Percentiles rank a stretch among this genome's conserved stretches.
These are phyloP conservation scores for Phocides pigmalion DNA, from an alignment of 1,140 invertebrate species.

Conservation along the genomic window DNA sequence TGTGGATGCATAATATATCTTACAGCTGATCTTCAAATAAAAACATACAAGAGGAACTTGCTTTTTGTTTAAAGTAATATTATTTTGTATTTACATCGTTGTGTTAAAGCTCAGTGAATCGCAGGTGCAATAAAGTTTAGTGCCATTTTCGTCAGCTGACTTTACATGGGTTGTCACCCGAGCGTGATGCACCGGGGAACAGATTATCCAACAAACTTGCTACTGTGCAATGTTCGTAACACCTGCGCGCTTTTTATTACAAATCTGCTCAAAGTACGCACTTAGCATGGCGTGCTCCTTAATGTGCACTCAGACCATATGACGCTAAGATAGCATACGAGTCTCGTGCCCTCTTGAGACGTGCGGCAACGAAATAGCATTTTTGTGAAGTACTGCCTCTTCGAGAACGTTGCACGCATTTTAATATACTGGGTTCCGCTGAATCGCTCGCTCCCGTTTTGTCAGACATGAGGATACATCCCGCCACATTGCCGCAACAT, in stretches of 20 bases:
- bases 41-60: too few species aligned
- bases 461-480: constrained; percentile 61
- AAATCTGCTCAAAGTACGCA: constrained; percentile 58
- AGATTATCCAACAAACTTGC: constrained; percentile 62
- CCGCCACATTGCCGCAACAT: constrained; percentile 58
- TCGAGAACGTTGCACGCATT: constrained; percentile 43
- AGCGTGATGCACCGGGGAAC: constrained; percentile 37
- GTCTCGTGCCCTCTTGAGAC: constrained; percentile 49
- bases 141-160: constrained; percentile 39
- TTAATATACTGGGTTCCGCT: constrained; percentile 50
- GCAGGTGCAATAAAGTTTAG: constrained; percentile 24
- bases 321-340: constrained; percentile 55
- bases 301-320: constrained; percentile 53
- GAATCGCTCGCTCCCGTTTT: constrained; percentile 52
- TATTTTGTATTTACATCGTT: background rate
- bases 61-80: too few species aligned
- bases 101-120: constrained; percentile 7
- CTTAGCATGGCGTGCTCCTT: constrained; percentile 52
- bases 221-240: constrained; percentile 39
- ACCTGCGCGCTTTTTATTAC: constrained; percentile 61
- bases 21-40: too few species aligned
- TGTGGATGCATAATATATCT: too few species aligned
- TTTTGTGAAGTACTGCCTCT: constrained; percentile 39
- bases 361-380: constrained; percentile 37
- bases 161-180: constrained; percentile 59